Evolutionary conservation across 2,888 invertebrate species (phyloP), one percentile per base, ranked within the genome.

Genomic region (Ennomos quercinarius): DNA sequence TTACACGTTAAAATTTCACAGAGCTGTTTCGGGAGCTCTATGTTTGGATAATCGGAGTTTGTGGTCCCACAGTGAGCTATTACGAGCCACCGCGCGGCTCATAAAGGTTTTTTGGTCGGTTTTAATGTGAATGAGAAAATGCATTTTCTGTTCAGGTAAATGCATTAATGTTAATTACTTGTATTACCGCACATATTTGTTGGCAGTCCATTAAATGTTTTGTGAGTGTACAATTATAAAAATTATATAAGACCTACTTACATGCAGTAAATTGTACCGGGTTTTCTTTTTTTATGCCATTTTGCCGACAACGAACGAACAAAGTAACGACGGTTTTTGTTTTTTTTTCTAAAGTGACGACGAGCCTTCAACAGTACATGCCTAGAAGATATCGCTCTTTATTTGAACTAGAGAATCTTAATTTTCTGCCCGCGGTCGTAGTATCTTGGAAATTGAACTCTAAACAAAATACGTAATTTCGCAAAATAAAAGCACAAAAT

Each of bases 31-130:
- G 89, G 87, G 83, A 86, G 86, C 84, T 81, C 82, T 80, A 79
- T 86, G 88, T 87, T 86, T 86, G 88, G 86, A 83, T 91, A 91
- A 91, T 89, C 90, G 89, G 86, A 87, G 90, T 92, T 91, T 91
- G 92, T 91, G 91, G 91, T 90, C 92, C 92, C 92, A 78, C 78
- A 83, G 91, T 83, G 91, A 78, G 85, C 89, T 83, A 87, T 91
- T 86, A 90, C 84, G 82, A 70, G 80, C 78, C 77, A 66, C 81
- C 73, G 77, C 75, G 77, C 77, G 72, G 80, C 76, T 76, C 82
- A 86, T 89, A 86, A 89, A 87, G 87, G 89, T 88, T 90, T 91
- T 91, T 89, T 81, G 77, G 74, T 74, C 75, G 76, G 83, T 87
- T 88, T 90, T 89, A 89, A 91, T 88, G 87, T 76, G 78, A 79